Evolutionary conservation across 2,797 vertebrate species (phyloP), one percentile per base, ranked within the genome.

Genomic region (Brachyalestes nurse): DNA sequence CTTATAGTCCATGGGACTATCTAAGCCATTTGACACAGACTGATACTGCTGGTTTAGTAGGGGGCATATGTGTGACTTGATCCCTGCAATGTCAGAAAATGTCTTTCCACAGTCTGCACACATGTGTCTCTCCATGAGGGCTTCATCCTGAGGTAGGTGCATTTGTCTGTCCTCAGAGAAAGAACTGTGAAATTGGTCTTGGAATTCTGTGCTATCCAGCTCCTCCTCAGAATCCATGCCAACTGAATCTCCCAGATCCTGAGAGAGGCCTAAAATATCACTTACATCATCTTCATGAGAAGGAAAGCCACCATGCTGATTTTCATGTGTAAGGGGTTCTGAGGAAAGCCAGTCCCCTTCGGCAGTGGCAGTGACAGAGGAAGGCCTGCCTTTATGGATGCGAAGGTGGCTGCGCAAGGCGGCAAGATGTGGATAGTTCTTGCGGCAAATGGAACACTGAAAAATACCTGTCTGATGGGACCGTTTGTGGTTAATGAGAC

Each of bases 391-490:
- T 88, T 95, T 96, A 88, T 98, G 97, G n/a, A 96, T 92, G 9
- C 96, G 95, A n/a, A 97, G 92, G 6, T 98, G 97, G 85, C 96
- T 96, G 62, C 94, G 96, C 47, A 98, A 90, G 9, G 97, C 97
- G 1, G 96, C 96, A 45, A 97, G 88, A 72, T 97, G 96, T 66
- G 95, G 95, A 76, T 96, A 96, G 69, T 89, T 95, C 80, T 97
- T 96, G 53, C 94, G 94, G 88, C 97, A 98, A 45, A 97, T 88
- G 0, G 96, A 95, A 34, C 97, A 97, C 81, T 95, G 93, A 87
- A 95, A 97, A 84, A 95, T 91, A 25, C 97, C 97, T 0, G 96
- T 95, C 86, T 95, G 95, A 85, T 98, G 97, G n/a, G 96, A 97
- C 78, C 96, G 93, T 79, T 96, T 96, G 91, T 98, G 97, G 90